Evolutionary conservation across 92 coral and sea anemone species (phyloP).

Genomic region (Porites rus): DNA sequence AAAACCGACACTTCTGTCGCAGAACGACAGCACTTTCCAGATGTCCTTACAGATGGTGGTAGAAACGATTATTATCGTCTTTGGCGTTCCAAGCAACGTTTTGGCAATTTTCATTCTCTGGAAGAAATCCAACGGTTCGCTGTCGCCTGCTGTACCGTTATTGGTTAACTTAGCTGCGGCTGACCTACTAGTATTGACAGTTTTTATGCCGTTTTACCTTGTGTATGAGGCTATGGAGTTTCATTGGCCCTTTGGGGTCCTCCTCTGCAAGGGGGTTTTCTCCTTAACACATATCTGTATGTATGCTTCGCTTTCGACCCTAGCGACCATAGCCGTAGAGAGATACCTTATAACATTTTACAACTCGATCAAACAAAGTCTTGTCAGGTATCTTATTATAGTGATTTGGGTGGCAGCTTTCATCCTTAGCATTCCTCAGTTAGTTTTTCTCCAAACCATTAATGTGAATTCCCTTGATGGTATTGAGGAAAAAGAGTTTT

Average conservation of each 20-base stretch:
- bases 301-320: conserved; percentile 68
- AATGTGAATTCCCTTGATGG: conserved; percentile 9
- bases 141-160: conserved; percentile 11
- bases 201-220: conserved; percentile 66
- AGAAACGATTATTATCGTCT: conserved; percentile 16
- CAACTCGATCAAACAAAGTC: conserved; percentile 19
- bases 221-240: conserved; percentile 68
- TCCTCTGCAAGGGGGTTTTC: conserved; percentile 75
- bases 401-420: conserved; percentile 59
- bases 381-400: conserved; percentile 22
- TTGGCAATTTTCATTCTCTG: conserved; percentile 35
- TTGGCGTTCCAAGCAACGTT: conserved; percentile 65
- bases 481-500: conserved; percentile 3
- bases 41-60: conserved; percentile 28
- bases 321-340: conserved; percentile 75
- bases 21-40: neutral
- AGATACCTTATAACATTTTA: conserved; percentile 48
- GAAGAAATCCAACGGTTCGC: conserved; percentile 19
- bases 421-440: conserved; percentile 62
- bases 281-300: conserved; percentile 67
- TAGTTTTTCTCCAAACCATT: conserved; percentile 49
- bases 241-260: conserved; percentile 74
- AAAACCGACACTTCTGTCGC: neutral
- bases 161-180: conserved; percentile 71
- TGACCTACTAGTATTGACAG: conserved; percentile 63